phyloP scores from a whole-genome alignment of 2,888 invertebrate species.

The Pseudococcus viburni region DNA sequence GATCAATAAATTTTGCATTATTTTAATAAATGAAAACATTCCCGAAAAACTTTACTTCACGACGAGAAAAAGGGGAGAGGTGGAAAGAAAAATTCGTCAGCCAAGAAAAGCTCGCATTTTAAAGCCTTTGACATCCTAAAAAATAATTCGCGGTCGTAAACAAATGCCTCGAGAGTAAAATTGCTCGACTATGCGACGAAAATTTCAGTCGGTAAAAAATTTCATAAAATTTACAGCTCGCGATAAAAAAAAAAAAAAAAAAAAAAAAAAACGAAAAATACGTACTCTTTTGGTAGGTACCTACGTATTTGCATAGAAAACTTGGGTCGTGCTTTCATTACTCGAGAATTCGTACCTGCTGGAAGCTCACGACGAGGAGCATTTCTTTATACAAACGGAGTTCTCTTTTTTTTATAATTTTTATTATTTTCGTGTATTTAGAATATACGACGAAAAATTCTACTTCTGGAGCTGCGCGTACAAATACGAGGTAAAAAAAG shows the following conservation, averaged over 20 bases:
- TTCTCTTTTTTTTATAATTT: slow-evolving; percentile 19
- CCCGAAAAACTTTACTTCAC: not conserved
- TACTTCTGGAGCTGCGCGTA: not conserved
- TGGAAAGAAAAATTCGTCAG: not conserved
- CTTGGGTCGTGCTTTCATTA: not conserved
- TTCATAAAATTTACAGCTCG: not conserved
- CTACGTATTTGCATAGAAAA: not conserved
- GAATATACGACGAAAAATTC: slow-evolving; percentile 13
- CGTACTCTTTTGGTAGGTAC: not conserved
- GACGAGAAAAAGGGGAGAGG: not conserved
- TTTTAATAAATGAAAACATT: slow-evolving; percentile 9
- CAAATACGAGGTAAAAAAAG: not conserved
- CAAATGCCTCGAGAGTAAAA: not conserved
- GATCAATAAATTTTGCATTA: not conserved
- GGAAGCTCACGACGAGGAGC: not conserved
- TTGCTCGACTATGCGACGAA: not conserved
- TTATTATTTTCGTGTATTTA: slow-evolving; percentile 47
- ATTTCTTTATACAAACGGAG: not conserved
- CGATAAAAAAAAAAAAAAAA: not conserved
- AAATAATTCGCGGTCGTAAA: not conserved
- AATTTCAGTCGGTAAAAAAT: not conserved
- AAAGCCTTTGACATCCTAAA: not conserved
- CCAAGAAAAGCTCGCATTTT: not conserved
- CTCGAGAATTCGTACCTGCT: not conserved
- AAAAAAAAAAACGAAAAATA: not conserved